Conservation (phyloP, 1,140 invertebrate genomes). For the Antheraea mylitta region DNA sequence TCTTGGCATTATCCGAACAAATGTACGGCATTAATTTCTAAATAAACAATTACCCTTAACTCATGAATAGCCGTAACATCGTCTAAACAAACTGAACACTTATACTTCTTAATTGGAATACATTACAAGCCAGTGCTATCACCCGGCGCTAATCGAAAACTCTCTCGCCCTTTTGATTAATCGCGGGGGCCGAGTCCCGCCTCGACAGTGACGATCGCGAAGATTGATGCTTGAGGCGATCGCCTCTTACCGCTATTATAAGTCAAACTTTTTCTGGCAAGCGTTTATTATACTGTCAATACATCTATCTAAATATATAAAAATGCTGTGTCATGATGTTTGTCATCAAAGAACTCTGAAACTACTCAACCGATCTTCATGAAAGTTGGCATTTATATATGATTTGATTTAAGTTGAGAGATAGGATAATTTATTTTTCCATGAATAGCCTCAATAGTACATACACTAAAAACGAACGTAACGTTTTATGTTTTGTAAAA, state of each 20-base stretch:
- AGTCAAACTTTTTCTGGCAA: constrained; percentile 26
- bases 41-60: constrained; percentile 1
- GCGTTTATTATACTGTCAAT: constrained; percentile 32
- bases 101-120: constrained; percentile 50
- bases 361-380: too few species aligned
- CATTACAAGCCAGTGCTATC: constrained; percentile 41
- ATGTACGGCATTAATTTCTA: neutral
- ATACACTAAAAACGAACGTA: too few species aligned
- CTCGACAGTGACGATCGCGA: constrained; percentile 55
- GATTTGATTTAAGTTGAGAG: too few species aligned
- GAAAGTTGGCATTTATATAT: too few species aligned
- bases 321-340: too few species aligned
- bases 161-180: constrained; percentile 58
- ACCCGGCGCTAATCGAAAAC: constrained; percentile 68
- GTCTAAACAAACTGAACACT: constrained; percentile 22
- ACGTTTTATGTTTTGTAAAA: too few species aligned
- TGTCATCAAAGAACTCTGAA: too few species aligned
- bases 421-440: too few species aligned
- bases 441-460: too few species aligned
- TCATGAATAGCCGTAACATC: neutral
- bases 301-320: neutral
- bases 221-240: constrained; percentile 53
- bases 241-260: constrained; percentile 34
- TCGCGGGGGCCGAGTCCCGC: constrained; percentile 48
- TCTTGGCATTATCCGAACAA: too few species aligned